Conservation (phyloP, 2,113 vertebrate genomes). For the Echinops telfairi region DNA sequence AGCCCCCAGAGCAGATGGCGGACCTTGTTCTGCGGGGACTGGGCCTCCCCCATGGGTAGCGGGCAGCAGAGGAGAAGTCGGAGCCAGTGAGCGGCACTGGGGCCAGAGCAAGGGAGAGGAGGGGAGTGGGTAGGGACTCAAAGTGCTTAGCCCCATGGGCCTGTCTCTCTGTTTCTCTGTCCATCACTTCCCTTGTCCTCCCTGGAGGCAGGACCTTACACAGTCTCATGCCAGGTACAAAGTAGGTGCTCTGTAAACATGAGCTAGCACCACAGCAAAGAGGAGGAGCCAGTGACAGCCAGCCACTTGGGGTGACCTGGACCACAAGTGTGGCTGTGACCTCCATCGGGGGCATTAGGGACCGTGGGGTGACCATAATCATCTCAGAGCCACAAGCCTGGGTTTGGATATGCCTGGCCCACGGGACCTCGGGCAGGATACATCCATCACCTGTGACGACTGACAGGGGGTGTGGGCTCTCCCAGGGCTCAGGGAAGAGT, state of each 20-base stretch:
- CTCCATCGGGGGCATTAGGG: no score
- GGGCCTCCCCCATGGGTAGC: not conserved
- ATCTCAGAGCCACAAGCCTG: not conserved
- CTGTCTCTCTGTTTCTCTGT: no score
- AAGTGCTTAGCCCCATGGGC: no score
- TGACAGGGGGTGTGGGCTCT: not conserved
- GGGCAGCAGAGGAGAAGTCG: not conserved
- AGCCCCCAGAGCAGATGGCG: not conserved
- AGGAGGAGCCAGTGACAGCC: no score
- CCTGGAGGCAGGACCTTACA: not conserved
- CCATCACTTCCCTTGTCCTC: no score
- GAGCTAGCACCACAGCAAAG: no score
- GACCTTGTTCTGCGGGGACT: not conserved
- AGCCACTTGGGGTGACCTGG: not conserved
- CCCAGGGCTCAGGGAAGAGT: no score
- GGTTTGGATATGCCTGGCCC: not conserved
- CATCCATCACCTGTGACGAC: accelerated
- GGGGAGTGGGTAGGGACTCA: not conserved
- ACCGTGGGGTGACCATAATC: not conserved
- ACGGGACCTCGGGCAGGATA: not conserved
- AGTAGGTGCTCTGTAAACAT: no score
- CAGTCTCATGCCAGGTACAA: no score
- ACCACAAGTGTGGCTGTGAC: not conserved
- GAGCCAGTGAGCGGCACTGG: not conserved
- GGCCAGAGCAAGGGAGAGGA: not conserved